Base-by-base conservation (phyloP, 2,797 vertebrate species). In the Naso thynnoides region DNA sequence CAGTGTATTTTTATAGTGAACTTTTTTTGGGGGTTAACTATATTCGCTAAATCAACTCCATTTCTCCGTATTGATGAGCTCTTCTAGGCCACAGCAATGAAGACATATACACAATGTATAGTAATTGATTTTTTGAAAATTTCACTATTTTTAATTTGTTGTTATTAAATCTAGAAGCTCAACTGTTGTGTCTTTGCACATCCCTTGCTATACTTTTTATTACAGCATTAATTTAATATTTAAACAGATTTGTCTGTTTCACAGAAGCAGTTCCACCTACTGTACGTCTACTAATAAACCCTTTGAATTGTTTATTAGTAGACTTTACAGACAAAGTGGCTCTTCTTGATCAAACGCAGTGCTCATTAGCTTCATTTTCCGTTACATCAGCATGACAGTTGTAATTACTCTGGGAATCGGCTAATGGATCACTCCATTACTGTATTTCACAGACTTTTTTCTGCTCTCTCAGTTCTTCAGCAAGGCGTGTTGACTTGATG, bases 401-500 rank as follows among this genome's bases (percentile, higher is more conserved):
- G 7, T 76, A 60, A 86, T 85, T 70, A 82, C 59, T 62, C 33
- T 2, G 47, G 7, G 29, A 68, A 55, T 73, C 27, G 1, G 54
- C 61, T 4, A 36, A 29, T 52, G 18, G 52, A 84, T 78, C 54
- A 39, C 73, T 86, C 57, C 49, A 75, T 83, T 76, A 67, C 48
- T 71, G 55, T 1, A 1, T 48, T 57, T 52, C 21, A 26, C 31
- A 52, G 26, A 11, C 19, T 21, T 42, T 24, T 49, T 33, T 16
- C 9, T 26, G 8, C 61, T 15, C 21, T 24, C 29, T 13, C 23
- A 55, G 44, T 10, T 59, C 62, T 15, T 39, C 36, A 49, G 24
- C 26, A 9, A 66, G 68, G 11, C 24, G 18, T 52, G 65, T 71
- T 73, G 81, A 78, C 67, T 55, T 85, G 83, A 85, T 62, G 61